phyloP scores from a whole-genome alignment of 2,113 vertebrate genomes.

The Dicaeum eximium region DNA sequence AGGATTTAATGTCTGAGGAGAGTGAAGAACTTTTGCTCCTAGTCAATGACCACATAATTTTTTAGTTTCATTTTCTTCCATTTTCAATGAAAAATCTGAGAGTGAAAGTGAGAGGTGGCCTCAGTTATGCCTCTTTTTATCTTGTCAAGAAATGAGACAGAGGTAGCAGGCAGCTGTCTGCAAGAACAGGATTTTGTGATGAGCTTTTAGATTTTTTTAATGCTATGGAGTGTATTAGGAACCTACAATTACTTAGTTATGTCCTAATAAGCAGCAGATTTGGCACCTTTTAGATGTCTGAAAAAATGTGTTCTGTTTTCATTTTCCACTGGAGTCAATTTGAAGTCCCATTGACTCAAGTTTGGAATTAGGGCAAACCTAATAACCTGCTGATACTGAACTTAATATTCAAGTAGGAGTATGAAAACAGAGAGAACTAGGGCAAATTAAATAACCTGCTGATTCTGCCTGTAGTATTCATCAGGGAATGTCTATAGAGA shows the following conservation, averaged over 20 bases:
- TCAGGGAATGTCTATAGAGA: neutral
- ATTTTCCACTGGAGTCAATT: neutral
- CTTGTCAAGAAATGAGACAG: neutral
- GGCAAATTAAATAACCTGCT: constrained; percentile 29
- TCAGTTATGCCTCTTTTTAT: neutral
- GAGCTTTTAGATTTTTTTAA: neutral
- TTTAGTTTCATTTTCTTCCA: neutral
- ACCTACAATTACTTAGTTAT: neutral
- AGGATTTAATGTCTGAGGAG: neutral
- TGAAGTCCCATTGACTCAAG: neutral
- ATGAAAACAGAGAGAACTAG: constrained; percentile 11
- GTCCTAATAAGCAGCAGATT: neutral
- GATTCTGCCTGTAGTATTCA: constrained; percentile 4
- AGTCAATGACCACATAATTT: neutral
- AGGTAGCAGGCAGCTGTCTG: neutral
- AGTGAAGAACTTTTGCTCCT: neutral
- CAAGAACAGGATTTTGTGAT: neutral
- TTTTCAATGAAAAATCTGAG: neutral
- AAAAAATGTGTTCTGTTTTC: neutral
- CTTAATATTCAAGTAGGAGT: constrained; percentile 9
- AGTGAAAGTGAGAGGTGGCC: neutral
- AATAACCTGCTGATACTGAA: constrained; percentile 43
- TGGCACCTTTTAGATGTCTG: neutral
- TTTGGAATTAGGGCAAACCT: constrained; percentile 27
- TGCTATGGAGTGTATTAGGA: neutral